Percentiles rank a stretch among this genome's conserved stretches.
Evolutionary conservation across 2,113 vertebrate genomes (phyloP).

Genomic region (Rattus norvegicus): DNA sequence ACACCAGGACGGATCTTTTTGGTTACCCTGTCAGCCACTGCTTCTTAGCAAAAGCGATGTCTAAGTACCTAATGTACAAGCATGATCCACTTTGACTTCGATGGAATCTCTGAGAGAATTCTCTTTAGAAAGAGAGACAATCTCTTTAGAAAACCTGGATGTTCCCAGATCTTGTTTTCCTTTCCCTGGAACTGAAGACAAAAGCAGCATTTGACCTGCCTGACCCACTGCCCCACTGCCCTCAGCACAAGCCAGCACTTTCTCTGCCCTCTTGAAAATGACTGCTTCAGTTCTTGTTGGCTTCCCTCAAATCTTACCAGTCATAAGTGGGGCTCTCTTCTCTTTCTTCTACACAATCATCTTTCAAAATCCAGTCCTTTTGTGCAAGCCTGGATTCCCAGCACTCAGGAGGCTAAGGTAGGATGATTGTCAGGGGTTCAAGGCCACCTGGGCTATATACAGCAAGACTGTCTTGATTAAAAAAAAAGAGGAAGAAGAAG

Average conservation of each 20-base stretch:
- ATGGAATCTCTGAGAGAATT: no score
- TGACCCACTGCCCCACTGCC: not conserved
- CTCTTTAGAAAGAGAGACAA: no score
- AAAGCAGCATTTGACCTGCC: not conserved
- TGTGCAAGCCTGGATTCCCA: not conserved
- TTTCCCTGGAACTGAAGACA: not conserved
- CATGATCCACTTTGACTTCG: not conserved
- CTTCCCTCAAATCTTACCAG: not conserved
- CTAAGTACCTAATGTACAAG: not conserved
- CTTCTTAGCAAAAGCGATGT: not conserved
- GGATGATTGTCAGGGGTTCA: not conserved
- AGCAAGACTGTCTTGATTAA: not conserved
- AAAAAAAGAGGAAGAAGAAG: no score
- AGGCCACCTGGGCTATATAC: not conserved
- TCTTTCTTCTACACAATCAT: not conserved
- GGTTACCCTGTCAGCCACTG: no score
- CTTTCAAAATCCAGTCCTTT: not conserved
- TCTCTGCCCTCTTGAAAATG: not conserved
- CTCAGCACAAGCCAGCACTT: not conserved
- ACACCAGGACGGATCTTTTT: no score
- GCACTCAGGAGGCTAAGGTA: not conserved
- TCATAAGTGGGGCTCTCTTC: not conserved
- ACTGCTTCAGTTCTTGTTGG: not conserved
- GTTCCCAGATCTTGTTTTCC: not conserved
- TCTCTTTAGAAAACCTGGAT: not conserved